These are phyloP conservation scores for Petrocephalus microphthalmus DNA, from an alignment of 2,113 vertebrate genomes.

Conservation along the genomic window DNA sequence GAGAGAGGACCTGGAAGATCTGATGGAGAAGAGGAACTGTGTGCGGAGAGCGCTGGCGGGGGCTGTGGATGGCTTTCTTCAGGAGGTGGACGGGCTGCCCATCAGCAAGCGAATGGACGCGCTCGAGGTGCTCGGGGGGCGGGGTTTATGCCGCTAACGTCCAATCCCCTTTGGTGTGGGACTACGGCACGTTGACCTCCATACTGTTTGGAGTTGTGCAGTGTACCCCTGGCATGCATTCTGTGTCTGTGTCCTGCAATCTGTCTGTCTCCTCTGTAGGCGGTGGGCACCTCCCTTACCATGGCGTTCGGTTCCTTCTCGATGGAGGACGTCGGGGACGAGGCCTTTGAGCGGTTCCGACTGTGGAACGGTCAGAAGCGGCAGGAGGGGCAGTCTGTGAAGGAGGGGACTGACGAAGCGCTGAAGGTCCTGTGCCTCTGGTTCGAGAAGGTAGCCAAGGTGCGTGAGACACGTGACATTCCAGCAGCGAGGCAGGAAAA, in stretches of 20 bases:
- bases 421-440: slow-evolving; percentile 50
- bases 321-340: slow-evolving; percentile 43
- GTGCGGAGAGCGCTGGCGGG: slow-evolving; percentile 46
- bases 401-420: slow-evolving; percentile 49
- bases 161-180: background rate
- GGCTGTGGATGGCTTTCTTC: slow-evolving; percentile 51
- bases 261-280: slow-evolving; percentile 31
- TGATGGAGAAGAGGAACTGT: slow-evolving; percentile 57
- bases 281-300: slow-evolving; percentile 50
- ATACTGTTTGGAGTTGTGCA: background rate
- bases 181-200: background rate
- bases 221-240: background rate
- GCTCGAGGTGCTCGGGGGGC: slow-evolving; percentile 47
- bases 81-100: slow-evolving; percentile 53
- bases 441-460: slow-evolving; percentile 52
- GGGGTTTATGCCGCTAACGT: background rate
- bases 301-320: slow-evolving; percentile 39
- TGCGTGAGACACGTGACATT: slow-evolving; percentile 18
- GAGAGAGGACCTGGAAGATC: slow-evolving; percentile 48
- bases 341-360: slow-evolving; percentile 52
- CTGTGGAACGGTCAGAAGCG: slow-evolving; percentile 54
- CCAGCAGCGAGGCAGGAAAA: background rate
- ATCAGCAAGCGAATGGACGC: slow-evolving; percentile 49
- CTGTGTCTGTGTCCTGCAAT: background rate
- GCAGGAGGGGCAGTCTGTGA: slow-evolving; percentile 48